Conservation (phyloP, 2,888 invertebrate species). For the Muscina levida region DNA sequence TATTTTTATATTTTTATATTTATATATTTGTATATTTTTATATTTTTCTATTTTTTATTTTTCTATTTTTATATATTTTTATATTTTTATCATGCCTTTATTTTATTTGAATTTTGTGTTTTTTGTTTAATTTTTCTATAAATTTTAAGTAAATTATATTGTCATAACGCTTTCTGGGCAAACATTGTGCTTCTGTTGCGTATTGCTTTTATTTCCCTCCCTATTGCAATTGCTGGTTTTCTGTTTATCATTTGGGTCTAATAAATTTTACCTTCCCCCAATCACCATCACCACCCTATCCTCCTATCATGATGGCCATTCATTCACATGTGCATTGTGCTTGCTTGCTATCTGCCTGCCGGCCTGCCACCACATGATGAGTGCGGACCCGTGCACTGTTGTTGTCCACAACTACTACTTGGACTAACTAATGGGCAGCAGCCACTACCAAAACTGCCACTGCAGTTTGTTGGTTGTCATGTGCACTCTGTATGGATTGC, state of each 20-base stretch:
- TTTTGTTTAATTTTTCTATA: not conserved
- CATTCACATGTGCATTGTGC: not conserved
- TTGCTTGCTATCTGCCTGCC: not conserved
- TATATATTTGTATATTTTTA: too few relatives aligned
- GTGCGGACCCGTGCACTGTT: too few relatives aligned
- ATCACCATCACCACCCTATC: slow-evolving; percentile 7
- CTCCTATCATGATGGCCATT: not conserved
- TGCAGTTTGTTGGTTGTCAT: slow-evolving; percentile 41
- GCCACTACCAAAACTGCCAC: not conserved
- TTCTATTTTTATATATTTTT: too few relatives aligned
- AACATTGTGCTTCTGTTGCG: not conserved
- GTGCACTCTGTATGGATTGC: slow-evolving; percentile 36
- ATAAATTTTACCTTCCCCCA: slow-evolving; percentile 21
- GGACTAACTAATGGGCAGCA: not conserved
- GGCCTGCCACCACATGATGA: not conserved
- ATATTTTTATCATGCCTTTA: too few relatives aligned
- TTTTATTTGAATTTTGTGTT: too few relatives aligned
- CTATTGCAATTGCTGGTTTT: not conserved
- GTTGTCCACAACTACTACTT: not conserved
- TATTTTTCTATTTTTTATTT: too few relatives aligned
- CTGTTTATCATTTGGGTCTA: slow-evolving; percentile 21
- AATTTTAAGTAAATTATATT: not conserved
- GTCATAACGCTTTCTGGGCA: not conserved
- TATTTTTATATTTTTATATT: too few relatives aligned
- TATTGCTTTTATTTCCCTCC: slow-evolving; percentile 1